Evolutionary conservation across 2,888 invertebrate genomes (phyloP).

Genomic region (Mythimna ferrago): DNA sequence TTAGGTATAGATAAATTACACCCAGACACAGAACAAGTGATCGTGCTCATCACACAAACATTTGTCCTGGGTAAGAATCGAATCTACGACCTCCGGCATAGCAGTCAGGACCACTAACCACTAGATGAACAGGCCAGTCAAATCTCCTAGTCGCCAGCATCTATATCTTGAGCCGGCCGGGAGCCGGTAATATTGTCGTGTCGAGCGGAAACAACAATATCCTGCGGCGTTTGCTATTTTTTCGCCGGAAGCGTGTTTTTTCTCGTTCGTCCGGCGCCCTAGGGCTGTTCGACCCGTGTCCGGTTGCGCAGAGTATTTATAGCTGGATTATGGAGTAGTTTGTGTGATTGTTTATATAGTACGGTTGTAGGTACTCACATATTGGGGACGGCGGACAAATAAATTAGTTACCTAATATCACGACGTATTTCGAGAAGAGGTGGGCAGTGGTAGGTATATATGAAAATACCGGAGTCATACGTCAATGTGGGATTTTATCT

Average conservation of each 20-base stretch:
- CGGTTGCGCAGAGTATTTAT: slow-evolving; percentile 22
- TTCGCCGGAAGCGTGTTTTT: slow-evolving; percentile 51
- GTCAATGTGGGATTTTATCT: too few species aligned
- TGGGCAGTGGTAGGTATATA: not conserved
- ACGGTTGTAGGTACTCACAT: slow-evolving; percentile 4
- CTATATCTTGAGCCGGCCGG: not conserved
- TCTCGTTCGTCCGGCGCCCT: slow-evolving; percentile 31
- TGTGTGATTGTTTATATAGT: slow-evolving; percentile 17
- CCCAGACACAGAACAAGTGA: too few species aligned
- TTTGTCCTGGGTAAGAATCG: too few species aligned
- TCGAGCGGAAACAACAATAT: slow-evolving; percentile 55
- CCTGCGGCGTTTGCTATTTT: slow-evolving; percentile 54
- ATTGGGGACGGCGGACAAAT: not conserved
- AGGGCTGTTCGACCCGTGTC: slow-evolving; percentile 14
- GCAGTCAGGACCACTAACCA: too few species aligned
- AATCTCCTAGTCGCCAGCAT: not conserved
- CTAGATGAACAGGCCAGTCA: too few species aligned
- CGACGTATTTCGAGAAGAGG: not conserved
- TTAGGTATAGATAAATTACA: too few species aligned
- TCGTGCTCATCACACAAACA: too few species aligned
- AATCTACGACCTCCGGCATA: too few species aligned
- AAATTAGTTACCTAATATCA: not conserved
- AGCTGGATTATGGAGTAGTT: slow-evolving; percentile 9
- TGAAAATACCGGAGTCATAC: not conserved
- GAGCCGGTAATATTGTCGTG: slow-evolving; percentile 40